Conservation (phyloP, 2,888 invertebrate genomes). For the Thysanoteuthis rhombus region DNA sequence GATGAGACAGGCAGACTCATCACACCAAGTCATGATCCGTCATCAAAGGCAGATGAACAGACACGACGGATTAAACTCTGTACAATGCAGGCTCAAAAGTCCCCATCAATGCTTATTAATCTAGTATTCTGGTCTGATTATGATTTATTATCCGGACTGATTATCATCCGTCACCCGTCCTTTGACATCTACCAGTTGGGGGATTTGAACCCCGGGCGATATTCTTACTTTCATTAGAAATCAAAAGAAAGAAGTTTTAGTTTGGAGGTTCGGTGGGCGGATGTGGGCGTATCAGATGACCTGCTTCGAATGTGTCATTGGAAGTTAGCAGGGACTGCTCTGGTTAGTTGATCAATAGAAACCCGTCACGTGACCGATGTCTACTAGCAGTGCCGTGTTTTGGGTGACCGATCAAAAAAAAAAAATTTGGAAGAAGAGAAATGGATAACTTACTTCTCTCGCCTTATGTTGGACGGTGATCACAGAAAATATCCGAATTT, state of each 20-base stretch:
- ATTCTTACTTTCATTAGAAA: not conserved
- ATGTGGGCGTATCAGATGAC: not conserved
- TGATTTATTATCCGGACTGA: not conserved
- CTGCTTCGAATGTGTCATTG: not conserved
- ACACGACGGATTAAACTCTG: not conserved
- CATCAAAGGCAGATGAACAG: not conserved
- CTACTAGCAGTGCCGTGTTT: no score
- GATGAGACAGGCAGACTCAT: not conserved
- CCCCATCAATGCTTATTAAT: not conserved
- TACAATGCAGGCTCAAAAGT: not conserved
- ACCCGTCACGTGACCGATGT: no score
- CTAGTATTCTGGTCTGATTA: not conserved
- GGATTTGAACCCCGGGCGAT: not conserved
- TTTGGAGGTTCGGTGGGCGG: not conserved
- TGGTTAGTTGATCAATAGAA: no score
- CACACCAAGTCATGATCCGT: not conserved
- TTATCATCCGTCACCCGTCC: not conserved
- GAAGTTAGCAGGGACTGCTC: no score
- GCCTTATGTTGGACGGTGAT: no score
- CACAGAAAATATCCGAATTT: no score
- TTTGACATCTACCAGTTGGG: not conserved
- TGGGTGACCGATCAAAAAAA: no score
- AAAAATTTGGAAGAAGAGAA: no score
- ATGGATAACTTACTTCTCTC: no score
- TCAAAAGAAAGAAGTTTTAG: no score